Evolutionary conservation across 1,140 invertebrate species (phyloP).

Genomic region (Drosophila azteca): DNA sequence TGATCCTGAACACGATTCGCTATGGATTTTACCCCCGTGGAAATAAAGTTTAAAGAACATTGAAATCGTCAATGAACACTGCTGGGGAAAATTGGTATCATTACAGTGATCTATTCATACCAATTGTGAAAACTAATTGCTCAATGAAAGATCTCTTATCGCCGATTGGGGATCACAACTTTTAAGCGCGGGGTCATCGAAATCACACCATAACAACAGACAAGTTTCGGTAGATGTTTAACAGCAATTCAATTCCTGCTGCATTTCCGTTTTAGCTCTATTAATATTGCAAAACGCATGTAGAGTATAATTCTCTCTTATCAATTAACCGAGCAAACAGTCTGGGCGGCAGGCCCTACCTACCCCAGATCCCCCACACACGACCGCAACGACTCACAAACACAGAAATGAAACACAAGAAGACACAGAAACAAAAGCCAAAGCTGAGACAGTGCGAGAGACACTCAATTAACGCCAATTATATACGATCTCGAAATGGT

Average conservation of each 20-base stretch:
- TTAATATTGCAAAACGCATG: conserved; percentile 12
- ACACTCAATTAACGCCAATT: conserved; percentile 76
- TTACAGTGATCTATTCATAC: conserved; percentile 6
- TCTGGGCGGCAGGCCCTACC: background rate
- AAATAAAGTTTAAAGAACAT: background rate
- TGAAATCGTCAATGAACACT: background rate
- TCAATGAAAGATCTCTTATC: conserved; percentile 33
- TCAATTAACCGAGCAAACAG: conserved; percentile 67
- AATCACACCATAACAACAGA: background rate
- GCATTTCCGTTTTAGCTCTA: conserved; percentile 36
- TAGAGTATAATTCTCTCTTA: conserved; percentile 54
- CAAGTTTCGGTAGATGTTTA: conserved; percentile 16
- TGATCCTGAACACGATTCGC: background rate
- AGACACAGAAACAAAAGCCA: conserved; percentile 26
- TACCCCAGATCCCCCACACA: conserved; percentile 19
- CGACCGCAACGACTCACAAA: conserved; percentile 14
- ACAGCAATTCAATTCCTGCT: conserved; percentile 3
- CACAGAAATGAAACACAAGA: conserved; percentile 8
- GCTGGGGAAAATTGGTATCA: no score
- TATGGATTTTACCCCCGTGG: background rate
- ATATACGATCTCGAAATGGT: conserved; percentile 62
- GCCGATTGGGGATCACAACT: background rate
- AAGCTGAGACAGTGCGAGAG: conserved; percentile 25
- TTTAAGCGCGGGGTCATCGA: background rate
- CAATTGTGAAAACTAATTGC: background rate